phyloP scores from a whole-genome alignment of 2,888 invertebrate genomes.

The Alviniconcha strummeri region DNA sequence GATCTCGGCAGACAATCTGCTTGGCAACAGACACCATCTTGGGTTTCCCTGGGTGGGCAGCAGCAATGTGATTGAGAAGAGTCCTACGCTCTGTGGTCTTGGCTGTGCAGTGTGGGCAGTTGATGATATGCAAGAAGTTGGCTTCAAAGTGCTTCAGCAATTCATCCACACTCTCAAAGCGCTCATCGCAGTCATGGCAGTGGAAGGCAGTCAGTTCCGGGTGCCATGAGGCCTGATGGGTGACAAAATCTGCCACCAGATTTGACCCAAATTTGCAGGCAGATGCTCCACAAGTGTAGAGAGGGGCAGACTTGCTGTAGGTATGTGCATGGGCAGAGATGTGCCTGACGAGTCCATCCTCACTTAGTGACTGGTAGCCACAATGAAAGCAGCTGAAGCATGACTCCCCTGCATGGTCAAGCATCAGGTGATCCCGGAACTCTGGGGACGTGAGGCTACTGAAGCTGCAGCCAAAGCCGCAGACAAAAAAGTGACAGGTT shows the following conservation, averaged over 20 bases:
- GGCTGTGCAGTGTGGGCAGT: constrained; percentile 61
- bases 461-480: constrained; percentile 63
- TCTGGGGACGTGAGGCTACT: constrained; percentile 51
- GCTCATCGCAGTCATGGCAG: constrained; percentile 58
- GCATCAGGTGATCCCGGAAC: constrained; percentile 55
- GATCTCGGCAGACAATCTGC: constrained; percentile 64
- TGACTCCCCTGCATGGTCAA: constrained; percentile 50
- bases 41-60: constrained; percentile 59
- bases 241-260: constrained; percentile 52
- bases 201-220: constrained; percentile 45
- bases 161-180: constrained; percentile 45
- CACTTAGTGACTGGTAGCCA: constrained; percentile 56
- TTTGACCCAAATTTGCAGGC: constrained; percentile 62
- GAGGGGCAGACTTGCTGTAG: constrained; percentile 51
- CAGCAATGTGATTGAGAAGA: constrained; percentile 56
- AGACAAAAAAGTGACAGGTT: constrained; percentile 54
- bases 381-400: constrained; percentile 62
- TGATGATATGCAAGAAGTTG: constrained; percentile 61
- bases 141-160: constrained; percentile 55
- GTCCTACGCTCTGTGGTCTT: constrained; percentile 54
- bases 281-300: constrained; percentile 58
- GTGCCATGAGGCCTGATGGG: constrained; percentile 54
- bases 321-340: constrained; percentile 55
- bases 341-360: constrained; percentile 59
- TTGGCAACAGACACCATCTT: constrained; percentile 61